Conservation (phyloP, 2,888 invertebrate species). For the Chrysolina oricalcia region DNA sequence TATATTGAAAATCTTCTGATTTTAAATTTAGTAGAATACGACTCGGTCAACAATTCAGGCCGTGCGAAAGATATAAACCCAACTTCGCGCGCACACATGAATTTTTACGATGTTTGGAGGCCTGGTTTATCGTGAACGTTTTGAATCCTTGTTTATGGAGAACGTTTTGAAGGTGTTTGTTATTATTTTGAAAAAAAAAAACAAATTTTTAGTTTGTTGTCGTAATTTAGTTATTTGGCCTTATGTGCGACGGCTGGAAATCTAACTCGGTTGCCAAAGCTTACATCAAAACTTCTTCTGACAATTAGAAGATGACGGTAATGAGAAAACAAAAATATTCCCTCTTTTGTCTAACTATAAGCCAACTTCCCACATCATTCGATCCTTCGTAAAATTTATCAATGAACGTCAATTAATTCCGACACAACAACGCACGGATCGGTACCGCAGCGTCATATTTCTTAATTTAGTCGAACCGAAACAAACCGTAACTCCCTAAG, state of each 20-base stretch:
- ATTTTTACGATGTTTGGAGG: not conserved
- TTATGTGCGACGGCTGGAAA: too few relatives aligned
- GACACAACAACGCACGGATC: conserved; percentile 10
- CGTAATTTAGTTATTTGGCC: too few relatives aligned
- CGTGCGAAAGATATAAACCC: not conserved
- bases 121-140: not conserved
- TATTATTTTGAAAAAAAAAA: too few relatives aligned
- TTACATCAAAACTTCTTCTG: too few relatives aligned
- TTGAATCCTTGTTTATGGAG: not conserved
- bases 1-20: not conserved
- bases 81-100: not conserved
- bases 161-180: too few relatives aligned
- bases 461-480: conserved; percentile 20
- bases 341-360: too few relatives aligned
- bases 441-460: conserved; percentile 12
- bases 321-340: too few relatives aligned
- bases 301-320: too few relatives aligned
- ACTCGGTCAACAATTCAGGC: not conserved
- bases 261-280: too few relatives aligned
- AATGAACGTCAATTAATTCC: conserved; percentile 21
- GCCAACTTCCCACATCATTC: not conserved
- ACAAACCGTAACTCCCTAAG: conserved; percentile 22
- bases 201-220: too few relatives aligned
- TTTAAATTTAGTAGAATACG: not conserved
- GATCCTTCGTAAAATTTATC: not conserved